A percentile compares a stretch with the other conserved stretches of the same genome.
Conservation (phyloP, 2,797 vertebrate species). For the Eulemur coronatus region DNA sequence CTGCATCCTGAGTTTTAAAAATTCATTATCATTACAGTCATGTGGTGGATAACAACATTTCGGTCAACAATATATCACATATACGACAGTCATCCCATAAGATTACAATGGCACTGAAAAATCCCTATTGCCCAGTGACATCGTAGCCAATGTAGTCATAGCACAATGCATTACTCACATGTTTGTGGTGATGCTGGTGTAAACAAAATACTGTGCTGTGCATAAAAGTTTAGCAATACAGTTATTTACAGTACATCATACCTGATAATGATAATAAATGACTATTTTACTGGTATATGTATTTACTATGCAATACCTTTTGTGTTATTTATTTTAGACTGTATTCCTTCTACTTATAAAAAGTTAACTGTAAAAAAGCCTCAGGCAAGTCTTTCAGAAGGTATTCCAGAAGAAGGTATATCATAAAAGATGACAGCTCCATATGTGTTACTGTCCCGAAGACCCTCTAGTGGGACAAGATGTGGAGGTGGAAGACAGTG, state of each 20-base stretch:
- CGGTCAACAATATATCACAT: rapidly evolving
- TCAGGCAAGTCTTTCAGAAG: not conserved
- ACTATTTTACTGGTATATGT: not conserved
- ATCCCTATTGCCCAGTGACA: not conserved
- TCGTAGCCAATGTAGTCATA: too few relatives aligned
- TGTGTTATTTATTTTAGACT: not conserved
- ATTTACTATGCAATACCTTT: not conserved
- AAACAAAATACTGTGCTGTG: not conserved
- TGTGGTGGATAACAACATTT: not conserved
- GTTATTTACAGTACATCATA: not conserved
- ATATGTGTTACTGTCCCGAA: not conserved
- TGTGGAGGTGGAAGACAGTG: not conserved
- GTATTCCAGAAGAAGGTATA: not conserved
- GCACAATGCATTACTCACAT: not conserved
- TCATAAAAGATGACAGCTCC: not conserved
- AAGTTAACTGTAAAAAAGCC: not conserved
- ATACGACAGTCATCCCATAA: too few relatives aligned
- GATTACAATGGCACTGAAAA: not conserved
- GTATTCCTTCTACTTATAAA: not conserved
- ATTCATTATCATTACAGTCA: not conserved
- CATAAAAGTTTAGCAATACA: not conserved
- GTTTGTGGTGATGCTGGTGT: too few relatives aligned
- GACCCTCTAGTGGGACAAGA: not conserved
- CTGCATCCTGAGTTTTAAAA: not conserved
- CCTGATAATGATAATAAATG: not conserved